phyloP scores from a whole-genome alignment of 53 echinoderm and acorn worm genomes.

The Mesocentrotus franciscanus region DNA sequence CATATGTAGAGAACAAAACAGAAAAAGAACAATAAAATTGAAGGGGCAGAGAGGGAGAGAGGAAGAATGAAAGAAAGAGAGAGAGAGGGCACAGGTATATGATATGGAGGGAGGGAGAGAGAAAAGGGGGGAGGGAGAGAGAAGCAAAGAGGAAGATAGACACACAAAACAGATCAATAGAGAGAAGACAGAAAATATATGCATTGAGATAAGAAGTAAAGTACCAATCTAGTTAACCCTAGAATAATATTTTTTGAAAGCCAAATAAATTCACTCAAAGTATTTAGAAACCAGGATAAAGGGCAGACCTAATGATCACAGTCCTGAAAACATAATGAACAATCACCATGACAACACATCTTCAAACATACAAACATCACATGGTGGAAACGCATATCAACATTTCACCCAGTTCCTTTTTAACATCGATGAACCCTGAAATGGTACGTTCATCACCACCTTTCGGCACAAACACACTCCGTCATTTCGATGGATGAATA shows the following conservation, averaged over 20 bases:
- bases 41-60: neutral
- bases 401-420: conserved; percentile 19
- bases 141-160: neutral
- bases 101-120: neutral
- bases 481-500: neutral
- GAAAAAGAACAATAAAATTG: neutral
- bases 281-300: neutral
- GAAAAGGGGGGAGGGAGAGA: neutral
- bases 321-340: neutral
- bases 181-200: neutral
- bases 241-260: neutral
- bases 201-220: neutral
- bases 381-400: neutral
- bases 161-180: neutral
- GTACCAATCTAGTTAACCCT: neutral
- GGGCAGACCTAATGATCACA: neutral
- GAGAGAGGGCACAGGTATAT: neutral
- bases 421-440: neutral
- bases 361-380: conserved; percentile 15
- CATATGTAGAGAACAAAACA: neutral
- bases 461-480: neutral
- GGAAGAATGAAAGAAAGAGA: neutral
- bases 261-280: neutral
- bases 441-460: neutral
- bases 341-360: conserved; percentile 34